Percentiles rank a stretch among this genome's conserved stretches.
These are phyloP conservation scores for Apamea crenata DNA, from an alignment of 2,888 invertebrate genomes.

Conservation along the genomic window DNA sequence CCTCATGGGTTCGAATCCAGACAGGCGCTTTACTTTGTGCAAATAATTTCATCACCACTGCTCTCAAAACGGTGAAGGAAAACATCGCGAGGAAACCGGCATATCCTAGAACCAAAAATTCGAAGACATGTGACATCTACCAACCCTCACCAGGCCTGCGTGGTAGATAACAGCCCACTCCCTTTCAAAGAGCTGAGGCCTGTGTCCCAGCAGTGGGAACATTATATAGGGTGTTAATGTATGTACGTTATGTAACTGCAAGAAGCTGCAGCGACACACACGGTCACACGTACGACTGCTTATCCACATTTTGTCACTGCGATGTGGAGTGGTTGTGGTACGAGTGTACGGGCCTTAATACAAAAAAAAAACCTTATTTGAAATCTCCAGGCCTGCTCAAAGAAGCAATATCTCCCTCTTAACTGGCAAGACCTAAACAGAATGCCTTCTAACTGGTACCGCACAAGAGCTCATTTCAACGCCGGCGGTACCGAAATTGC, in stretches of 20 bases:
- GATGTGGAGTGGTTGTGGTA: not conserved
- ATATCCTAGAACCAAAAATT: not conserved
- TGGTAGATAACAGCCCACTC: too few species aligned
- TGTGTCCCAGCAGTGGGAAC: too few species aligned
- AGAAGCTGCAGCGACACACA: not conserved
- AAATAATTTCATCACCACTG: not conserved
- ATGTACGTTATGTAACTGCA: not conserved
- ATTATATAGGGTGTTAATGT: too few species aligned
- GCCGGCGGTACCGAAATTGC: constrained; percentile 73
- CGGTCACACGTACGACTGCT: not conserved
- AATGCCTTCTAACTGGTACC: constrained; percentile 2
- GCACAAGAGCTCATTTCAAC: constrained; percentile 43
- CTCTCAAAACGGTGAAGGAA: not conserved
- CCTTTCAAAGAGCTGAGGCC: too few species aligned
- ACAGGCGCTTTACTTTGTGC: not conserved
- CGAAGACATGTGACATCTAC: too few species aligned
- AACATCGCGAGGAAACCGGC: not conserved
- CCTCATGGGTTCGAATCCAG: not conserved
- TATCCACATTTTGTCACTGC: not conserved
- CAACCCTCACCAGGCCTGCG: too few species aligned
- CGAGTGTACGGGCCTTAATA: too few species aligned
- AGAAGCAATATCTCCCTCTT: constrained; percentile 21
- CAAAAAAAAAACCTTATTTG: not conserved
- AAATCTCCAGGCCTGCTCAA: not conserved
- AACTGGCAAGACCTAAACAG: constrained; percentile 3